Base-by-base conservation (phyloP, 2,888 invertebrate genomes). In the Tenthredo livida region DNA sequence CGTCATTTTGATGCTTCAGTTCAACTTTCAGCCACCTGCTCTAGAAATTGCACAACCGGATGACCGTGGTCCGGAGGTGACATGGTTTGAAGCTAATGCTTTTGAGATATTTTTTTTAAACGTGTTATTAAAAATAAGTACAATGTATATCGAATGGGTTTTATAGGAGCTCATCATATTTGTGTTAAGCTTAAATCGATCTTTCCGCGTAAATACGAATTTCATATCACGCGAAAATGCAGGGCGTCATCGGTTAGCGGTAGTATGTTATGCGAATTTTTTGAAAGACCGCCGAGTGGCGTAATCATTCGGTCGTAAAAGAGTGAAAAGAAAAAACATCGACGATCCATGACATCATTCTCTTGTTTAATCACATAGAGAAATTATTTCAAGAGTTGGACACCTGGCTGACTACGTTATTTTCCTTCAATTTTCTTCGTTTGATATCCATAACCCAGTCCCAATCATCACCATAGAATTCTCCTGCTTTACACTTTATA, bases 1-100 rank as follows among this genome's bases (percentile, higher is more conserved):
- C 47, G 21, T 40, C 17, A 61, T 80, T 61, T 61, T 17, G 61
- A 80, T 80, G 58, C 54, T 40, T 1, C n/a, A 21, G 37, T 78
- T n/a, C n/a, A 58, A 58, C 25, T 47, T 40, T 7, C n/a, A 40
- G 15, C n/a, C 80, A 33, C 77, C 50, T 54, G 77, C 50, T n/a
- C 33, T 17, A 77, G 3, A 77, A 73, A 73, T 43, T 43, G 43
- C 10, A 43, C n/a, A 73, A 43, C 17, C 15, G 15, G 5, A 33
- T 17, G 17, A 17, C 67, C 33, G 17, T 0, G 33, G 33, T 33
- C 17, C 25, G 17, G 67, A 33, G 15, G 67, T 67, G 17, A 67
- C 67, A 67, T 12, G 33, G 15, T 29, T 67, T 67, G 2, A 33
- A 33, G 6, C 67, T 67, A 5, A 33, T 33, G 15, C 25, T 17